Evolutionary conservation across 2,888 invertebrate genomes (phyloP).

Genomic region (Pristionchus fissidentatus): DNA sequence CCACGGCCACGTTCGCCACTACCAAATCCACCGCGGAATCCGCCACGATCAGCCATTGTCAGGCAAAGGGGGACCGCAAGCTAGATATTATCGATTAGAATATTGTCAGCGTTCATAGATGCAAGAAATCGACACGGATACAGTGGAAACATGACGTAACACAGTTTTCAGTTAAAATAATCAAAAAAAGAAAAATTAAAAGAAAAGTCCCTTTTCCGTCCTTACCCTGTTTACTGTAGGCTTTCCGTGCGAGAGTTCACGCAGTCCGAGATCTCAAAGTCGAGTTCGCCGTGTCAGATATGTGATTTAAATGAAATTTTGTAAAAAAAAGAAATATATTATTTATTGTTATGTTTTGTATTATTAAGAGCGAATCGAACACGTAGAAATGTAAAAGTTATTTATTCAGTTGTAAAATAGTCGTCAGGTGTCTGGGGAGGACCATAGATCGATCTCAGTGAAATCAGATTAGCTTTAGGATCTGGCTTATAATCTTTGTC

Average conservation of each 20-base stretch:
- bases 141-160: neutral
- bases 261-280: neutral
- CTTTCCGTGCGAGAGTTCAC: neutral
- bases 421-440: slow-evolving; percentile 34
- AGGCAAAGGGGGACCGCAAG: slow-evolving; percentile 59
- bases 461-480: slow-evolving; percentile 9
- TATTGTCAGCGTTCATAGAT: neutral
- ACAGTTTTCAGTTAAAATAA: neutral
- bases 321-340: neutral
- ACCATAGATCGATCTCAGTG: slow-evolving; percentile 14
- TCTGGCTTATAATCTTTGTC: slow-evolving; percentile 44
- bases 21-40: slow-evolving; percentile 72
- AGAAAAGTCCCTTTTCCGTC: neutral
- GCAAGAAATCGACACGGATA: neutral
- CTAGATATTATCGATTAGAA: slow-evolving; percentile 46
- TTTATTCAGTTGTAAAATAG: slow-evolving; percentile 8
- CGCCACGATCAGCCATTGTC: slow-evolving; percentile 71
- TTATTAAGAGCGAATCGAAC: neutral
- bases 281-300: slow-evolving; percentile 3
- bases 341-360: neutral
- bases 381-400: neutral
- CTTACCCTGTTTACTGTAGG: neutral
- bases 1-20: slow-evolving; percentile 65
- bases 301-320: neutral
- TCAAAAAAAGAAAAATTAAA: slow-evolving; percentile 30